Evolutionary conservation across 1,140 invertebrate species (phyloP).

Genomic region (Onthophagus taurus): DNA sequence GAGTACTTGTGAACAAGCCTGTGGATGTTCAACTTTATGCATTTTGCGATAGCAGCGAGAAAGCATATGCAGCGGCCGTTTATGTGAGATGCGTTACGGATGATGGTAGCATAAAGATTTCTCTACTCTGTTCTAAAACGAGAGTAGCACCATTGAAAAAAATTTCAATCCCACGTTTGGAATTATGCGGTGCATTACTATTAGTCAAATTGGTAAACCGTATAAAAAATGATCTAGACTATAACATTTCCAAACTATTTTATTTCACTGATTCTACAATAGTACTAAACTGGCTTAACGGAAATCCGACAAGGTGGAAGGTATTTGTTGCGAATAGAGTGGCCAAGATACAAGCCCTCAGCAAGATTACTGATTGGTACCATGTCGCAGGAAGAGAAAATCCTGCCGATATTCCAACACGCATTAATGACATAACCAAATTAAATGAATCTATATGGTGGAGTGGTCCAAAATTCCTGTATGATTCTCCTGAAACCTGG

Average conservation of each 20-base stretch:
- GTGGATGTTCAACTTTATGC: slow-evolving; percentile 22
- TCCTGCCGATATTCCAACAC: not conserved
- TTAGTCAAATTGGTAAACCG: too few relatives aligned
- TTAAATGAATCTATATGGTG: slow-evolving; percentile 6
- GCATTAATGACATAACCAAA: not conserved
- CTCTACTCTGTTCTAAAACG: slow-evolving; percentile 26
- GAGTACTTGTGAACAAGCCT: not conserved
- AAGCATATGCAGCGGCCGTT: slow-evolving; percentile 17
- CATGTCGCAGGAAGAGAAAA: slow-evolving; percentile 5
- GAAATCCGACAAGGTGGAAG: not conserved
- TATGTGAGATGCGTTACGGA: not conserved
- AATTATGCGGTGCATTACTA: slow-evolving; percentile 3
- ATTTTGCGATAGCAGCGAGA: slow-evolving; percentile 25
- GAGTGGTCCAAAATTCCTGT: slow-evolving; percentile 4
- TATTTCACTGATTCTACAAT: slow-evolving; percentile 6
- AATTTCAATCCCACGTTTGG: slow-evolving; percentile 1
- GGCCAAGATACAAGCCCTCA: not conserved
- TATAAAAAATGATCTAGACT: too few relatives aligned
- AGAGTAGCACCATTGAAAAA: slow-evolving; percentile 37
- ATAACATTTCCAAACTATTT: too few relatives aligned
- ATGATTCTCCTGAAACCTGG: too few relatives aligned
- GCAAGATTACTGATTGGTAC: not conserved
- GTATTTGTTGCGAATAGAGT: slow-evolving; percentile 4
- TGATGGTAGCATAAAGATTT: slow-evolving; percentile 4
- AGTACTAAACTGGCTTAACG: not conserved